Percentiles rank a stretch among this genome's conserved stretches.
These are phyloP conservation scores for Drosophila aldrichi DNA, from an alignment of 2,888 invertebrate species.

Conservation along the genomic window DNA sequence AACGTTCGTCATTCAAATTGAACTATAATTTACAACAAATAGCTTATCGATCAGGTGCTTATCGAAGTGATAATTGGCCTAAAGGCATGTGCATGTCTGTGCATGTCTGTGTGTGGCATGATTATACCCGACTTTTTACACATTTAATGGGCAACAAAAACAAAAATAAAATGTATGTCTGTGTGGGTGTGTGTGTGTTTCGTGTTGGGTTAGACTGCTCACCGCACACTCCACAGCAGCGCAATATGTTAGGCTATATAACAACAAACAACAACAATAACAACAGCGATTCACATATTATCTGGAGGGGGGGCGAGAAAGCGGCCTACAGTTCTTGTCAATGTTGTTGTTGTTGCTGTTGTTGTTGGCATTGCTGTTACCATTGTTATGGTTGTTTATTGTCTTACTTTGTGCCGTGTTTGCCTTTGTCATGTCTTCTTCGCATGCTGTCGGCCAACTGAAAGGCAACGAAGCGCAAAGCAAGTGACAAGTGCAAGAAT, in stretches of 20 bases:
- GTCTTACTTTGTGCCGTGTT: slow-evolving; percentile 56
- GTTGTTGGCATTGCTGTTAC: slow-evolving; percentile 8
- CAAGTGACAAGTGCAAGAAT: slow-evolving; percentile 66
- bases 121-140: slow-evolving; percentile 9
- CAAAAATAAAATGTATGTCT: neutral
- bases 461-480: slow-evolving; percentile 37
- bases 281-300: slow-evolving; percentile 47
- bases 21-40: neutral
- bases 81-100: too few species aligned
- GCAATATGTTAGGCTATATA: slow-evolving; percentile 18
- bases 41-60: slow-evolving; percentile 3
- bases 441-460: slow-evolving; percentile 49
- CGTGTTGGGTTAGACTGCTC: slow-evolving; percentile 13
- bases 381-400: slow-evolving; percentile 62
- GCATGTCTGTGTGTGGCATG: neutral
- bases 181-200: neutral
- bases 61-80: slow-evolving; percentile 1
- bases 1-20: neutral
- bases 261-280: slow-evolving; percentile 21
- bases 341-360: slow-evolving; percentile 7
- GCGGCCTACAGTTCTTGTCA: slow-evolving; percentile 25
- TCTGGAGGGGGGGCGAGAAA: too few species aligned
- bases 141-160: slow-evolving; percentile 4
- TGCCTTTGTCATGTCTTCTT: slow-evolving; percentile 50
- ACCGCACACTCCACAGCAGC: neutral